phyloP scores from a whole-genome alignment of 2,888 invertebrate species.

The Idaea biselata region DNA sequence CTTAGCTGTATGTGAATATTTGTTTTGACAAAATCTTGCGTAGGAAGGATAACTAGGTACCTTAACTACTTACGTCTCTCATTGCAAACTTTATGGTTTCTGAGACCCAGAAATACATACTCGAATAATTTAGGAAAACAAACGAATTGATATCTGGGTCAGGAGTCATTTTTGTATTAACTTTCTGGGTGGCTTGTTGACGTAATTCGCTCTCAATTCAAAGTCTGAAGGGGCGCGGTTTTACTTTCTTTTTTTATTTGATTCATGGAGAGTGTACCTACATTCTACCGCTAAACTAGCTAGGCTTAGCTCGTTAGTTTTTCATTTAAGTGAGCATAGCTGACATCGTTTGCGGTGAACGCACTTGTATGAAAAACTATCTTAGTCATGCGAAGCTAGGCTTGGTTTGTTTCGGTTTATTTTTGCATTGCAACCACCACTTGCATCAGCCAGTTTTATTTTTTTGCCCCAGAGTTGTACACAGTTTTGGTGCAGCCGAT shows the following conservation, averaged over 20 bases:
- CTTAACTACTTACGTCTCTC: constrained; percentile 8
- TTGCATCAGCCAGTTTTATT: too few relatives aligned
- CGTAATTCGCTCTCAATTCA: constrained; percentile 20
- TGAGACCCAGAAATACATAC: constrained; percentile 12
- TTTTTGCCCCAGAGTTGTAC: too few relatives aligned
- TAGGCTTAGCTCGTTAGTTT: too few relatives aligned
- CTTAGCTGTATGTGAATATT: background rate
- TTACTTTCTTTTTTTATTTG: constrained; percentile 10
- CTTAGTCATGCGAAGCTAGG: too few relatives aligned
- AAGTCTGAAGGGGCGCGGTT: constrained; percentile 18
- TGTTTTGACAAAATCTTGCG: constrained; percentile 24
- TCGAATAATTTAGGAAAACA: background rate
- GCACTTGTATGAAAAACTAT: too few relatives aligned
- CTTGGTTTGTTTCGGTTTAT: too few relatives aligned
- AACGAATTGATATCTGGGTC: constrained; percentile 22
- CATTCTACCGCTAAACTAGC: too few relatives aligned
- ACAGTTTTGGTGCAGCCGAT: too few relatives aligned
- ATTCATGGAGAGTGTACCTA: background rate
- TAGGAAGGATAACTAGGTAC: constrained; percentile 14
- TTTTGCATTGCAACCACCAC: too few relatives aligned
- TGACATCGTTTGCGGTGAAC: too few relatives aligned
- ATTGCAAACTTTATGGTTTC: constrained; percentile 32
- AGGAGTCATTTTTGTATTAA: constrained; percentile 27
- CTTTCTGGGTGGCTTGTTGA: constrained; percentile 18
- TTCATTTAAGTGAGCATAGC: too few relatives aligned